Evolutionary conservation across 2,797 vertebrate species (phyloP), one percentile per base, ranked within the genome.

Genomic region (Rhynchotus rufescens): DNA sequence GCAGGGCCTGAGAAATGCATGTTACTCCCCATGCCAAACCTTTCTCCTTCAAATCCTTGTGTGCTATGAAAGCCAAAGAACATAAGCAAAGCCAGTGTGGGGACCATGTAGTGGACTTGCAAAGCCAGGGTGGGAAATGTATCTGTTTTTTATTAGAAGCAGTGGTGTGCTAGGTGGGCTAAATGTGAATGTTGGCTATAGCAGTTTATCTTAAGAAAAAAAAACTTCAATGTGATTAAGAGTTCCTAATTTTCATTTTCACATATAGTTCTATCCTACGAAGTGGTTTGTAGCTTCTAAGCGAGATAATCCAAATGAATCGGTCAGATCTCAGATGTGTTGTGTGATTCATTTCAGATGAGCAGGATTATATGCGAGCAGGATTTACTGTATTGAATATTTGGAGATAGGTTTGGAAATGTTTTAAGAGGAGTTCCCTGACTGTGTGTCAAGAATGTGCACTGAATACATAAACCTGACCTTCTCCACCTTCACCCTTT

Each of bases 381-480:
- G 42, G 44, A 79, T 94, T 91, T 93, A 76, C 69, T 62, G 15
- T 49, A 77, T 32, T 69, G 34, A 65, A 17, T 81, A 68, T 94
- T 89, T 85, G 67, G 71, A 88, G n/a, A n/a, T 83, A 13, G 28
- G 28, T 85, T 94, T 80, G 49, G 78, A 91, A 84, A 84, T 90
- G 72, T 49, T 91, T 80, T 59, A 56, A 60, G 67, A 91, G 60
- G 82, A 90, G 62, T 40, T 95, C 92, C 79, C 88, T 86, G 81
- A 49, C 69, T 78, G 15, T 62, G 76, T 88, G 80, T 89, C 64
- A 81, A 86, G 74, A 91, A 59, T 69, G 28, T 75, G 72, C 80
- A 44, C 62, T 77, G 72, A 62, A 59, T 84, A 78, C 30, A 62
- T 73, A 87, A 93, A 92, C 85, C 82, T 22, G 38, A 54, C 22